Conservation (phyloP, 1,140 invertebrate genomes). For the Lordiphosa collinella region DNA sequence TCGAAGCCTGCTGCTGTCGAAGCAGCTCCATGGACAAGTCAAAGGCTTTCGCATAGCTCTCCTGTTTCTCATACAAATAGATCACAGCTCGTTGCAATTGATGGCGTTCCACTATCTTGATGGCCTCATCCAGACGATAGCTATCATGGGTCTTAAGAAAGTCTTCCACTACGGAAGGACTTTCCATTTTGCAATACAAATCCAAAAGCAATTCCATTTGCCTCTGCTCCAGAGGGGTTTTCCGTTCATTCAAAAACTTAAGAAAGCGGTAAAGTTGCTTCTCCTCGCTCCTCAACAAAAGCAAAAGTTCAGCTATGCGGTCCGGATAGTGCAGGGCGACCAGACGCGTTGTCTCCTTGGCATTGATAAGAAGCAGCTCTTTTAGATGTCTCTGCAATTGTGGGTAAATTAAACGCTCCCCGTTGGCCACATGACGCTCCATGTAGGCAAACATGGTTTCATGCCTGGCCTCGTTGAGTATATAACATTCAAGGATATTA, state of each 20-base stretch:
- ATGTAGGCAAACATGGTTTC: slow-evolving; percentile 88
- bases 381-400: slow-evolving; percentile 80
- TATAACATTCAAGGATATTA: slow-evolving; percentile 80
- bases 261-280: slow-evolving; percentile 83
- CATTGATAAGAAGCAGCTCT: slow-evolving; percentile 78
- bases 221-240: slow-evolving; percentile 80
- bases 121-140: slow-evolving; percentile 76
- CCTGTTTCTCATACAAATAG: slow-evolving; percentile 80
- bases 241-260: slow-evolving; percentile 82
- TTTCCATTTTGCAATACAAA: slow-evolving; percentile 85
- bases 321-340: slow-evolving; percentile 81
- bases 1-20: slow-evolving; percentile 23
- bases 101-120: slow-evolving; percentile 79
- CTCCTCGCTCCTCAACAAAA: slow-evolving; percentile 75
- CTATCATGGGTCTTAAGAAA: slow-evolving; percentile 57
- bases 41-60: slow-evolving; percentile 80
- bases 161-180: slow-evolving; percentile 47
- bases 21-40: slow-evolving; percentile 78
- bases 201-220: slow-evolving; percentile 84
- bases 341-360: slow-evolving; percentile 81
- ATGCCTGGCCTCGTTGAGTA: slow-evolving; percentile 82
- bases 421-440: slow-evolving; percentile 83
- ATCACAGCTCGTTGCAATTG: slow-evolving; percentile 77
- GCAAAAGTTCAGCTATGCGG: slow-evolving; percentile 72
- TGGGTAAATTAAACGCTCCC: slow-evolving; percentile 70